Conservation (phyloP, 2,113 vertebrate genomes). For the Toxostoma redivivum region DNA sequence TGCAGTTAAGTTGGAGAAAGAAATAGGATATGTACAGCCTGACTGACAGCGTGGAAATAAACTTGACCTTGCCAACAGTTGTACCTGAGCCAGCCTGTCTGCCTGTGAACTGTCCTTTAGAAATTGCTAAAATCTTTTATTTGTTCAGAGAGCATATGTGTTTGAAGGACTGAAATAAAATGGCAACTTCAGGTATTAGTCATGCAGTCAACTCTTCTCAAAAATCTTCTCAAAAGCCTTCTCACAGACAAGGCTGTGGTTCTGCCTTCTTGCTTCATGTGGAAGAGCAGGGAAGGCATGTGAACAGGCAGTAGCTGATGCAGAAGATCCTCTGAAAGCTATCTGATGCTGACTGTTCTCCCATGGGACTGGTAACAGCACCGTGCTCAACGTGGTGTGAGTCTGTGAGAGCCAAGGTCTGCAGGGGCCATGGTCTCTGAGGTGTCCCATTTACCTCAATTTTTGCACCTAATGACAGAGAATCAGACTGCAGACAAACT, state of each 20-base stretch:
- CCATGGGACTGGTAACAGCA: neutral
- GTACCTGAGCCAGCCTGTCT: neutral
- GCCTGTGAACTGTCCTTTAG: neutral
- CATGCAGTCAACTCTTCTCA: neutral
- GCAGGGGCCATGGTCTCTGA: fast-evolving
- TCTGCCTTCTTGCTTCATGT: neutral
- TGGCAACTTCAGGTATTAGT: neutral
- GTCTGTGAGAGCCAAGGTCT: neutral
- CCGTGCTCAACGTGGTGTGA: fast-evolving
- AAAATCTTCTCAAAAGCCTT: too few relatives aligned
- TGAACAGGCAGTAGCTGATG: neutral
- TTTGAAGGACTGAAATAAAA: neutral
- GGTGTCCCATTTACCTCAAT: neutral
- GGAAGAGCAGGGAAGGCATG: fast-evolving
- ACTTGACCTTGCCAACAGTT: neutral
- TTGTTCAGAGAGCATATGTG: neutral
- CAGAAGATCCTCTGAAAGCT: neutral
- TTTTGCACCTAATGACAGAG: neutral
- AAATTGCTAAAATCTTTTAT: neutral
- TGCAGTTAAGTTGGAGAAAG: neutral
- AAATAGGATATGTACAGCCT: neutral
- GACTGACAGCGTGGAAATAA: neutral
- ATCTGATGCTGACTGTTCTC: neutral
- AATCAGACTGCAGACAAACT: neutral
- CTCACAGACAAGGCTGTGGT: neutral